Conservation (phyloP, 2,113 vertebrate genomes). For the Chitala chitala region DNA sequence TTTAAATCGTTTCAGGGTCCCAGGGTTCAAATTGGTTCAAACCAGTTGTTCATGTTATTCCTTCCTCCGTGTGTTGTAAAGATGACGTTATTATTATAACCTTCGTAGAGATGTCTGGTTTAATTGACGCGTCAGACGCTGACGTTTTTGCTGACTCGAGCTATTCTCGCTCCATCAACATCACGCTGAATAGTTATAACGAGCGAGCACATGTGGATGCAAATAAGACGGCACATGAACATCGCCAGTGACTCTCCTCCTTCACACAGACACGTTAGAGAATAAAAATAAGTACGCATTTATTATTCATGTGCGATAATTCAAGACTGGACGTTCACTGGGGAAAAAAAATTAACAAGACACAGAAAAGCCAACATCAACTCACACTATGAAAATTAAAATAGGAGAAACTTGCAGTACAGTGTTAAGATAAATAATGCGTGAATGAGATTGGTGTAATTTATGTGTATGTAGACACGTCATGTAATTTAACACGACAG, state of each 20-base stretch:
- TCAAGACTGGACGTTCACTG: too few relatives aligned
- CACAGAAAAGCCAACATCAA: too few relatives aligned
- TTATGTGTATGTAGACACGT: background rate
- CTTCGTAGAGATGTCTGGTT: background rate
- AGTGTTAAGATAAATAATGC: too few relatives aligned
- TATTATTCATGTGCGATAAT: too few relatives aligned
- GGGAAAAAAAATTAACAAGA: too few relatives aligned
- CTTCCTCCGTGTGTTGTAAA: background rate
- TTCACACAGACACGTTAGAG: too few relatives aligned
- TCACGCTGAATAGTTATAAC: background rate
- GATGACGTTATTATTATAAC: background rate
- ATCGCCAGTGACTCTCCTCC: too few relatives aligned
- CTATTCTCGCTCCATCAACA: background rate
- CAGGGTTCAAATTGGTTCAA: background rate
- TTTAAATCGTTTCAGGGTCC: background rate
- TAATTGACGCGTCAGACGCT: background rate
- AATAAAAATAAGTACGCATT: too few relatives aligned
- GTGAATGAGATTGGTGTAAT: background rate
- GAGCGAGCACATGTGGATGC: too few relatives aligned
- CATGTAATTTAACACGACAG: constrained; percentile 11
- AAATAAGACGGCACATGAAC: background rate
- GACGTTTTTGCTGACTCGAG: background rate
- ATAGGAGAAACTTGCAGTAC: too few relatives aligned
- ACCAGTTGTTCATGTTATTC: background rate
- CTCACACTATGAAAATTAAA: too few relatives aligned